Conservation (phyloP, 2,888 invertebrate genomes). For the Lacanobia wlatinum region DNA sequence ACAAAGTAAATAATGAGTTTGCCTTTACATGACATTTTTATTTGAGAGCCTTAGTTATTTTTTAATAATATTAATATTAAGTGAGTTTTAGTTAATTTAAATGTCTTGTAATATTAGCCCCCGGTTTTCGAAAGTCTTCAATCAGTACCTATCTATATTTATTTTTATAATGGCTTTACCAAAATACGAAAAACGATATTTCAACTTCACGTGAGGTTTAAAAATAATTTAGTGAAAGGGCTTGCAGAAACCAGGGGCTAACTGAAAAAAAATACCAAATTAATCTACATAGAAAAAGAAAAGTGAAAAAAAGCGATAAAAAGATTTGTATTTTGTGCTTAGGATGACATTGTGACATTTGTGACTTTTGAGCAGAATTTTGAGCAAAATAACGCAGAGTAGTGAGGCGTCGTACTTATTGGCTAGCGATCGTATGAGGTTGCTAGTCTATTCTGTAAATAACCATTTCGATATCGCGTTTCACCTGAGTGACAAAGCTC, state of each 20-base stretch:
- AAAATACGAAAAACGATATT: background rate
- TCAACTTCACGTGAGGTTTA: background rate
- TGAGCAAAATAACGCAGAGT: background rate
- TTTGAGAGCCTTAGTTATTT: conserved; percentile 10
- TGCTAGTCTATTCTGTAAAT: no score
- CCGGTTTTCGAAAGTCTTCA: conserved; percentile 11
- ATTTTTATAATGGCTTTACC: background rate
- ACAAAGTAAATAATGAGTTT: conserved; percentile 9
- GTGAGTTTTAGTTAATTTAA: background rate
- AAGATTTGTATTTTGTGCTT: no score
- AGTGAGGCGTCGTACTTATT: no score
- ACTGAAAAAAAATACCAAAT: background rate
- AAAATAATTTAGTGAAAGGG: background rate
- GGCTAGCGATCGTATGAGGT: no score
- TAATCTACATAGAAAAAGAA: background rate
- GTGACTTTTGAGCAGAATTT: conserved; percentile 4
- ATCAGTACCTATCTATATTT: no score
- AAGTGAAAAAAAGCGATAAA: background rate
- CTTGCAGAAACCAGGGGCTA: background rate
- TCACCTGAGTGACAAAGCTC: no score
- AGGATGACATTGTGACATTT: background rate
- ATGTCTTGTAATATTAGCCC: background rate
- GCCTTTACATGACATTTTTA: background rate
- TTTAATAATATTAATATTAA: background rate
- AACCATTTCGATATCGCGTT: no score